A percentile compares a stretch with the other conserved stretches of the same genome.
These are phyloP conservation scores for Laticauda laticaudata DNA, from an alignment of 2,113 vertebrate species.

Conservation along the genomic window DNA sequence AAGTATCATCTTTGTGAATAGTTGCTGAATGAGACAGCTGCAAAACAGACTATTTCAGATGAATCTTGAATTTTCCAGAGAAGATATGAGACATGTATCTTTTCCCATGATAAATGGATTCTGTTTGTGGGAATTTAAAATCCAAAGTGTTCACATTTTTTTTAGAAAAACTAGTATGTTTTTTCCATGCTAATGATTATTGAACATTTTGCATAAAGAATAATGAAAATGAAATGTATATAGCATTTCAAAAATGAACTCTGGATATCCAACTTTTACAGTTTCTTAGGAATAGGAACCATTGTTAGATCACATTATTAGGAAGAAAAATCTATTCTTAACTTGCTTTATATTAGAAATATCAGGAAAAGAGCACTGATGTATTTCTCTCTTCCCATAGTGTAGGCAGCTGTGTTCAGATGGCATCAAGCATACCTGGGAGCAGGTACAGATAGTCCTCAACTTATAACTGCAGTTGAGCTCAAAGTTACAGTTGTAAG, in stretches of 20 bases:
- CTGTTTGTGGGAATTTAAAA: background rate
- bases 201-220: background rate
- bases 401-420: background rate
- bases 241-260: background rate
- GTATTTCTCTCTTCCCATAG: background rate
- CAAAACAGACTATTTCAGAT: background rate
- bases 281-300: background rate
- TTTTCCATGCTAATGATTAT: background rate
- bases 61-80: background rate
- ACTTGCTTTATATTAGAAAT: background rate
- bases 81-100: background rate
- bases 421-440: background rate
- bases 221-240: background rate
- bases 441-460: background rate
- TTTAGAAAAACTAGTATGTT: background rate
- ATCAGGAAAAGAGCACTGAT: constrained; percentile 55
- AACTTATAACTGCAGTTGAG: background rate
- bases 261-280: background rate
- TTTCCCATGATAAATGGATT: background rate
- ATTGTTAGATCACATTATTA: background rate
- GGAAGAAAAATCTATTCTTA: background rate
- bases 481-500: background rate
- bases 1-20: background rate
- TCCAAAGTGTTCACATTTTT: background rate
- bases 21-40: background rate